These are phyloP conservation scores for Hemistola chrysoprasaria DNA, from an alignment of 2,888 invertebrate species.

Conservation along the genomic window DNA sequence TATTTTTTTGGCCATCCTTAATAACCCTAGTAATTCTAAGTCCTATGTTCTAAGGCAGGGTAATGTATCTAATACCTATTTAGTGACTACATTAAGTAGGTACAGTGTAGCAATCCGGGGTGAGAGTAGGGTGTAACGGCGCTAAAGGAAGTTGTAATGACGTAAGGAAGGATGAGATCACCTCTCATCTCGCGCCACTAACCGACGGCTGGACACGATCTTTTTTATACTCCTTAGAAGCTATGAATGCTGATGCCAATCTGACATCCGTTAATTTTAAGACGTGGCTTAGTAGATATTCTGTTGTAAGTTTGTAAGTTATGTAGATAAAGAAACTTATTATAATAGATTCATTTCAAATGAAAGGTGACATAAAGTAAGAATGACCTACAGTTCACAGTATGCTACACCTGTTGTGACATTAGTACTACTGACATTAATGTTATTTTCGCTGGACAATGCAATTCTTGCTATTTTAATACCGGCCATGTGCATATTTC, in stretches of 20 bases:
- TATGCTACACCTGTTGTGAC: constrained; percentile 13
- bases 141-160: constrained; percentile 60
- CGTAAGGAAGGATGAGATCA: constrained; percentile 56
- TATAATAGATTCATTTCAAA: no score
- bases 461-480: constrained; percentile 13
- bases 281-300: neutral
- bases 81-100: no score
- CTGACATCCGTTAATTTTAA: constrained; percentile 8
- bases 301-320: no score
- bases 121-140: constrained; percentile 30
- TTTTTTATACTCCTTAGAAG: constrained; percentile 20
- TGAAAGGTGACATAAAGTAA: no score
- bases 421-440: constrained; percentile 17
- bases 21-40: no score
- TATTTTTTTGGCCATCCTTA: no score
- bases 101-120: constrained; percentile 18
- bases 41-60: no score
- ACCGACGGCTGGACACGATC: constrained; percentile 36
- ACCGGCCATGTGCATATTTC: constrained; percentile 11
- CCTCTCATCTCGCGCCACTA: constrained; percentile 35
- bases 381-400: no score
- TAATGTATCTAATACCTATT: no score
- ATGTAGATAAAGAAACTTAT: no score
- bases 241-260: constrained; percentile 16
- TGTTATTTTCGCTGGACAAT: constrained; percentile 11